These are phyloP conservation scores for Drosophila yooni DNA, from an alignment of 2,888 invertebrate species.

Conservation along the genomic window DNA sequence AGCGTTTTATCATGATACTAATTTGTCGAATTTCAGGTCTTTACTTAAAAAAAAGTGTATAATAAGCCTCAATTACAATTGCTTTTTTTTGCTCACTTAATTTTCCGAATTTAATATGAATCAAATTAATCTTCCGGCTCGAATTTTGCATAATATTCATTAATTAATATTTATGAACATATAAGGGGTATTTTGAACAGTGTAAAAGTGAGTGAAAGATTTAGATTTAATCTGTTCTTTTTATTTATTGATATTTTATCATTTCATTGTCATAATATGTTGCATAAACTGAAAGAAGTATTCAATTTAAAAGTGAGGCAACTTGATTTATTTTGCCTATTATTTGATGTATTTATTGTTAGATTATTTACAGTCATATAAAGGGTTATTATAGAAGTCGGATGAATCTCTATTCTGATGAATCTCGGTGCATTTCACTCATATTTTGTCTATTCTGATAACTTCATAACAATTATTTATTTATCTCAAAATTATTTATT, in stretches of 20 bases:
- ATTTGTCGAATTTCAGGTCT: constrained; percentile 56
- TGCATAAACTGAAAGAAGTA: not conserved
- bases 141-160: not conserved
- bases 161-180: not conserved
- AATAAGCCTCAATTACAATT: constrained; percentile 48
- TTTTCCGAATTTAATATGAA: constrained; percentile 32
- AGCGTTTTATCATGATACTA: constrained; percentile 73
- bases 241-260: not conserved
- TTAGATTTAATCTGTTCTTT: no score
- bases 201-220: not conserved
- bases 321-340: not conserved
- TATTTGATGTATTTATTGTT: not conserved
- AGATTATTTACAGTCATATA: not conserved
- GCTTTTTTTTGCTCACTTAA: constrained; percentile 1
- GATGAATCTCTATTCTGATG: not conserved
- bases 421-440: no score
- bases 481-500: not conserved
- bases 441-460: not conserved
- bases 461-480: not conserved
- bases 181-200: not conserved
- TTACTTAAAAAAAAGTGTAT: constrained; percentile 21
- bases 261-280: not conserved
- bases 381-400: not conserved
- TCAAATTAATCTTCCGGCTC: constrained; percentile 22
- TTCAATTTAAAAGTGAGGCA: not conserved